Conservation (phyloP, 2,113 vertebrate species). For the Crotalus horridus region DNA sequence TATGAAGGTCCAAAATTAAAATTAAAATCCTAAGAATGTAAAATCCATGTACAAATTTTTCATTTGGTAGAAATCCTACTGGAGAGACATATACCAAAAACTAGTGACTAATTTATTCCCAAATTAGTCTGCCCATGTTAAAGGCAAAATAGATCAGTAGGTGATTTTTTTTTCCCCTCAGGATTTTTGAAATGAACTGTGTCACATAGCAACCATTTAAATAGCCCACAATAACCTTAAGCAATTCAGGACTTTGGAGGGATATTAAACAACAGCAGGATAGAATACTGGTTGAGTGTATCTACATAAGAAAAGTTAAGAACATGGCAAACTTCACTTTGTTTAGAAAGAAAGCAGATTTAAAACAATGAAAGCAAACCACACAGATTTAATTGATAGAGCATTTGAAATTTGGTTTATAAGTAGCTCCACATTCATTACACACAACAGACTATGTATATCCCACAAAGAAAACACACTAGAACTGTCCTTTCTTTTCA, state of each 20-base stretch:
- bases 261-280: not conserved
- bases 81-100: not conserved
- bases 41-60: constrained; percentile 48
- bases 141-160: not conserved
- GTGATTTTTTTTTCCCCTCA: not conserved
- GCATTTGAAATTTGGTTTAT: not conserved
- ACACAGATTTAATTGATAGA: not conserved
- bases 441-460: not conserved
- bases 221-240: not conserved
- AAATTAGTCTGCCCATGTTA: not conserved
- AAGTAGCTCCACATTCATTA: not conserved
- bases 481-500: not conserved
- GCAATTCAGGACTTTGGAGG: not conserved
- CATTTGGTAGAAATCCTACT: constrained; percentile 43
- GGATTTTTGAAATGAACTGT: not conserved
- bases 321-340: not conserved
- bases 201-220: not conserved
- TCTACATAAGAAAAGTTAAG: not conserved
- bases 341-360: not conserved
- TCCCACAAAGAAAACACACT: not conserved
- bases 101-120: not conserved
- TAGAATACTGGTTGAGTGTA: not conserved
- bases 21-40: constrained; percentile 48
- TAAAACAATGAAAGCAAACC: not conserved
- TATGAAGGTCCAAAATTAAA: constrained; percentile 67